phyloP scores from a whole-genome alignment of 2,888 invertebrate genomes.

The Rhamnusium bicolor region DNA sequence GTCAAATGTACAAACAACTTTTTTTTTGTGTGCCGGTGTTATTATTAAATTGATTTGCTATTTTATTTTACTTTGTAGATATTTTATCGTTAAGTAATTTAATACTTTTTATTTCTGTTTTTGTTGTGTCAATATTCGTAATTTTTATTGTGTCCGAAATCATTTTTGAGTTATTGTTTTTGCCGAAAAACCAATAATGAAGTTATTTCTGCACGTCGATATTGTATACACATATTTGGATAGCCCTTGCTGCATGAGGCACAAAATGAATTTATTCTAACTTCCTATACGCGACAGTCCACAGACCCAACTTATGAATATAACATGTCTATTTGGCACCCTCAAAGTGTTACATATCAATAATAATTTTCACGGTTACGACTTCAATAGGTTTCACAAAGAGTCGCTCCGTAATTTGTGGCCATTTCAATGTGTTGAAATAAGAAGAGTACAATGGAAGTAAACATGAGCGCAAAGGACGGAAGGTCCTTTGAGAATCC shows the following conservation, averaged over 20 bases:
- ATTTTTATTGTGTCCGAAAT: too few species aligned
- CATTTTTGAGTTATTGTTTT: too few species aligned
- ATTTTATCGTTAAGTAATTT: too few species aligned
- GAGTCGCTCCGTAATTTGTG: slow-evolving; percentile 65
- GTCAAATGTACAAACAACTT: too few species aligned
- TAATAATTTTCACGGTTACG: slow-evolving; percentile 69
- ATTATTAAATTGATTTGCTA: too few species aligned
- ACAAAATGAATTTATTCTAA: not conserved
- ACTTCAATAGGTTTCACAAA: slow-evolving; percentile 66
- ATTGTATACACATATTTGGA: not conserved
- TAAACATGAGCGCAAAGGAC: slow-evolving; percentile 52
- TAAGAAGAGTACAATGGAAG: slow-evolving; percentile 50
- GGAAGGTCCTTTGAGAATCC: slow-evolving; percentile 67
- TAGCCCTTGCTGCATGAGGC: not conserved
- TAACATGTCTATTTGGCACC: slow-evolving; percentile 72
- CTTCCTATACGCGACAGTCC: slow-evolving; percentile 23
- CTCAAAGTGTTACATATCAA: slow-evolving; percentile 72
- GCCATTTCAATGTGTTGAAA: slow-evolving; percentile 63
- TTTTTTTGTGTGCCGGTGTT: too few species aligned
- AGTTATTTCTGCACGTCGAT: too few species aligned
- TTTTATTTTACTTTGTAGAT: too few species aligned
- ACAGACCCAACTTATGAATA: slow-evolving; percentile 68
- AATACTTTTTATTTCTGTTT: too few species aligned
- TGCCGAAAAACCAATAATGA: too few species aligned
- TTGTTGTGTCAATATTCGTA: too few species aligned